Conservation (phyloP, 2,888 invertebrate genomes). For the Oxycera nigricornis region DNA sequence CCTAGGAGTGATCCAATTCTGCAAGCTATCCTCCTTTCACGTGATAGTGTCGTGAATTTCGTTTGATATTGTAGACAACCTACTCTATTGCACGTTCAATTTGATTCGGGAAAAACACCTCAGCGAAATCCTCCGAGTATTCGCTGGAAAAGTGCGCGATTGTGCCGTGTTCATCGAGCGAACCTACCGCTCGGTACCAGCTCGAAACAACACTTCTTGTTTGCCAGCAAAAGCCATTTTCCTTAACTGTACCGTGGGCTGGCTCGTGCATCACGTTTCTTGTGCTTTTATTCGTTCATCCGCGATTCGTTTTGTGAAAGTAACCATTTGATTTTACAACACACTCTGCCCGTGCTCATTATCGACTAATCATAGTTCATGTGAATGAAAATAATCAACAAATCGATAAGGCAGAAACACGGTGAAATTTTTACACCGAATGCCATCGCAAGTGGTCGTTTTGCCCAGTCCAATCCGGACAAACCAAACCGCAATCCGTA, state of each 20-base stretch:
- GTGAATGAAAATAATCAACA: not conserved
- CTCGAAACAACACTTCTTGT: not conserved
- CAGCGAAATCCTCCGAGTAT: not conserved
- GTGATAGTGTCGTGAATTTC: too few relatives aligned
- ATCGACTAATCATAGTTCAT: slow-evolving; percentile 21
- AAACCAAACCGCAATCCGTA: too few relatives aligned
- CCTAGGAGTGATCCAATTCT: too few relatives aligned
- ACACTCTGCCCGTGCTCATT: slow-evolving; percentile 30
- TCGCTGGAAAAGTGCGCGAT: not conserved
- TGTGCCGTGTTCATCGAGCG: not conserved
- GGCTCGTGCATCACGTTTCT: slow-evolving; percentile 22
- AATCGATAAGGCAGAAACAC: slow-evolving; percentile 15
- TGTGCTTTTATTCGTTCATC: not conserved
- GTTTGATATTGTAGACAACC: too few relatives aligned
- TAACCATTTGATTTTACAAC: slow-evolving; percentile 35
- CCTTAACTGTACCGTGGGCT: not conserved
- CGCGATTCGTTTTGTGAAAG: slow-evolving; percentile 36
- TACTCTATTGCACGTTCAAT: too few relatives aligned
- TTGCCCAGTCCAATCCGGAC: too few relatives aligned
- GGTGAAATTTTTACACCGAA: not conserved
- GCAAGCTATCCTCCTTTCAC: too few relatives aligned
- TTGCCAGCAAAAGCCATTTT: slow-evolving; percentile 2
- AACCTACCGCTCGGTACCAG: too few relatives aligned
- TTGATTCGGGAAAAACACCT: too few relatives aligned
- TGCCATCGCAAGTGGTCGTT: too few relatives aligned